Percentiles rank a stretch among this genome's conserved stretches.
These are phyloP conservation scores for Gryllus longicercus DNA, from an alignment of 2,888 invertebrate species.

Conservation along the genomic window DNA sequence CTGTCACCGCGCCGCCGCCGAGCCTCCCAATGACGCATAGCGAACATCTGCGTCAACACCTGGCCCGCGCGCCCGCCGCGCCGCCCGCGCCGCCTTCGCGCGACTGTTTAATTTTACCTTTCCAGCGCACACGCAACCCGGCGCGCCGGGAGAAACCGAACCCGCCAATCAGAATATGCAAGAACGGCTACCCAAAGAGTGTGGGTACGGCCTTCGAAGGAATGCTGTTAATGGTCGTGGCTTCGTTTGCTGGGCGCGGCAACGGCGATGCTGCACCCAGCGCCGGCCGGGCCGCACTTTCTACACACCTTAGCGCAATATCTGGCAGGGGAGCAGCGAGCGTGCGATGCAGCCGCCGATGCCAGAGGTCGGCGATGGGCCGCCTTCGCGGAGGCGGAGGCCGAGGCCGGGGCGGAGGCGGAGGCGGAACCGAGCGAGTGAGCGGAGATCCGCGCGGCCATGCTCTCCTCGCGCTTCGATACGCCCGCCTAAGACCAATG, in stretches of 20 bases:
- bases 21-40: not conserved
- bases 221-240: conserved; percentile 10
- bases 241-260: not conserved
- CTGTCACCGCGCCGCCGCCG: not conserved
- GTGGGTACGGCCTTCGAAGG: not conserved
- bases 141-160: not conserved
- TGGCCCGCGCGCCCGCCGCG: not conserved
- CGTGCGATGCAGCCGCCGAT: too few species aligned
- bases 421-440: too few species aligned
- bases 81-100: not conserved
- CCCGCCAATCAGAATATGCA: conserved; percentile 11
- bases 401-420: not conserved
- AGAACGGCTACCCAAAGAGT: not conserved
- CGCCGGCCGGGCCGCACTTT: not conserved
- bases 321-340: not conserved
- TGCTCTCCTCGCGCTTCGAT: too few species aligned
- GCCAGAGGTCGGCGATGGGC: too few species aligned
- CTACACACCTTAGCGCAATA: not conserved
- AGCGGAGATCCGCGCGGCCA: too few species aligned
- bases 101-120: not conserved
- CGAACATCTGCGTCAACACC: conserved; percentile 17
- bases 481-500: too few species aligned
- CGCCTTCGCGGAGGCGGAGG: not conserved
- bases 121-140: conserved; percentile 6
- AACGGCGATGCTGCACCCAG: not conserved